Conservation (phyloP, 2,797 vertebrate genomes). For the Liparis tanakae region DNA sequence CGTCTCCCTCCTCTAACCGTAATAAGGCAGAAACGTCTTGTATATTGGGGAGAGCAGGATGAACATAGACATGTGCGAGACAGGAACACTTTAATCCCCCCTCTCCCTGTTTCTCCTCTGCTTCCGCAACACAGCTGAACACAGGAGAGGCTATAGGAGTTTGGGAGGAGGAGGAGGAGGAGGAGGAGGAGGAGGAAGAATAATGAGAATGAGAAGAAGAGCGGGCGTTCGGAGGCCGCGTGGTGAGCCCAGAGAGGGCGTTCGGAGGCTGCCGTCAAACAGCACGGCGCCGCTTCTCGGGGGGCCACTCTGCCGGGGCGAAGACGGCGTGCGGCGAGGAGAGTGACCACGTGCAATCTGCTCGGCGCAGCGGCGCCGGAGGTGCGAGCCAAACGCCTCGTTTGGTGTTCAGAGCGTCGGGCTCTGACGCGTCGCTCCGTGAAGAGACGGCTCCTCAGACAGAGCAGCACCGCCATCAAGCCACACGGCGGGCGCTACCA, state of each 20-base stretch:
- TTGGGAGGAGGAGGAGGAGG: no score
- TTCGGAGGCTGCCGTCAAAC: conserved; percentile 62
- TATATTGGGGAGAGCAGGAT: conserved; percentile 68
- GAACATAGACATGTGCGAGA: conserved; percentile 74
- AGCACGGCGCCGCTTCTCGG: conserved; percentile 48
- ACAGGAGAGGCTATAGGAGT: no score
- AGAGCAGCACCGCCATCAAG: conserved; percentile 67
- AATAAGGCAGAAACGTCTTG: conserved; percentile 71
- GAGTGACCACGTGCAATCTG: conserved; percentile 67
- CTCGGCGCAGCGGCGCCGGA: conserved; percentile 53
- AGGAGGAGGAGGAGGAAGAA: no score
- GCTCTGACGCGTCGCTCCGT: conserved; percentile 75
- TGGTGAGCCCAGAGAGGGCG: conserved; percentile 55
- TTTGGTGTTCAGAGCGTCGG: conserved; percentile 75
- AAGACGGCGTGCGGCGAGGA: conserved; percentile 39
- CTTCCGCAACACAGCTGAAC: conserved; percentile 51
- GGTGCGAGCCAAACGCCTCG: conserved; percentile 61
- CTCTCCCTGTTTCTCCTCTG: conserved; percentile 42
- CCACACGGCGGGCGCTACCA: conserved; percentile 63
- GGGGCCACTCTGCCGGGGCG: conserved; percentile 20
- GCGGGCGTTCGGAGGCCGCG: no score
- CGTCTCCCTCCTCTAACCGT: conserved; percentile 59
- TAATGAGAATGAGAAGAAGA: no score
- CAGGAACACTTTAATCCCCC: conserved; percentile 71
- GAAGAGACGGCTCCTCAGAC: conserved; percentile 71